Base-by-base conservation (phyloP, 2,888 invertebrate genomes). In the Melanargia galathea region DNA sequence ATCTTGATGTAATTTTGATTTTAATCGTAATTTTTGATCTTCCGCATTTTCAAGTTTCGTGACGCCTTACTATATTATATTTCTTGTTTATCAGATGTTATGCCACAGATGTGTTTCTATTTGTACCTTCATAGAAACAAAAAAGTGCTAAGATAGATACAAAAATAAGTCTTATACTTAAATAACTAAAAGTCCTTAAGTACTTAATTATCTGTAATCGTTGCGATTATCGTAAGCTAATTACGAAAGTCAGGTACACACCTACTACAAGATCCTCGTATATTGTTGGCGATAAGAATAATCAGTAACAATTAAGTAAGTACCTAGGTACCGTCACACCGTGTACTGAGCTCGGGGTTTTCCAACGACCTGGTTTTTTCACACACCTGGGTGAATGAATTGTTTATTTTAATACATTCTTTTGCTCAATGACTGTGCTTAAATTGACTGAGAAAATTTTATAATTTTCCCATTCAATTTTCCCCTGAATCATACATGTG, bases 351-450 rank as follows among this genome's bases (percentile, higher is more conserved):
- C 43, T 65, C 70, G 78, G 84, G 86, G 73, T 80, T 84, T 85
- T 81, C 83, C 86, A 65, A 52, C 70, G 80, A 74, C 79, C 79
- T 73, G 77, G 74, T 81, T 82, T 77, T 75, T 73, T 35, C 33
- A 33, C 51, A 13, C 33, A 18, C 33, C n/a, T 30, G 10, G 18
- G 18, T 51, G 33, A 48, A 48, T 48, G 24, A n/a, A 30, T 30
- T 30, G 5, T 30, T 1, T 38, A 38, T 38, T 5, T 40, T n/a
- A 40, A 16, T 40, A 40, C 6, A 40, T 40, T 40, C 16, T 16
- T 40, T 40, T 16, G 40, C 7, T n/a, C 7, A 40, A 7, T 16
- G 16, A 16, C 38, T 38, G 38, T 43, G 40, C 43, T 43, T n/a
- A 13, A 38, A 43, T 43, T 43, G 6, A 43, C 7, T 8, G 16